A percentile compares a stretch with the other conserved stretches of the same genome.
phyloP scores from a whole-genome alignment of 2,113 vertebrate species.

The Podarcis muralis region DNA sequence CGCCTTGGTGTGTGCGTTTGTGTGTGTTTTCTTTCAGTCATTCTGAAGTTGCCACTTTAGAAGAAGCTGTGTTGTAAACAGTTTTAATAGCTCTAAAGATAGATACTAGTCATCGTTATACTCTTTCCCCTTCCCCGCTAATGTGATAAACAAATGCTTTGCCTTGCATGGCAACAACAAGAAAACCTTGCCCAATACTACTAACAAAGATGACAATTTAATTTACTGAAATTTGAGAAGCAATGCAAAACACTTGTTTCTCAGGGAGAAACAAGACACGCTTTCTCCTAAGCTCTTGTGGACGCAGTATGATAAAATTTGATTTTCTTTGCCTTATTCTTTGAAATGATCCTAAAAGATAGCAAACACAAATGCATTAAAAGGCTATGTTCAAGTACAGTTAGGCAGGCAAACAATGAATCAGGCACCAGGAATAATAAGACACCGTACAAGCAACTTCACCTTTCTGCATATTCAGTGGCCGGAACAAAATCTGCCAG shows the following conservation, averaged over 20 bases:
- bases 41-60: neutral
- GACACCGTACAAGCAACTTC: neutral
- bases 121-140: neutral
- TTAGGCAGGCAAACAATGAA: neutral
- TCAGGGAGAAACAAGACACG: conserved; percentile 5
- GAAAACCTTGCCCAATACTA: neutral
- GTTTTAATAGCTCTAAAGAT: conserved; percentile 11
- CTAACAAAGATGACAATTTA: neutral
- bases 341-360: neutral
- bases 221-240: neutral
- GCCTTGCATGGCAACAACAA: neutral
- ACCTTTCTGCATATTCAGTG: neutral
- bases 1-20: neutral
- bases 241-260: conserved; percentile 11
- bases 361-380: neutral
- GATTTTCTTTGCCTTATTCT: neutral
- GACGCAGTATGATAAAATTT: neutral
- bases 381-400: neutral
- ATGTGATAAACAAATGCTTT: neutral
- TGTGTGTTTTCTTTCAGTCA: neutral
- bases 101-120: neutral
- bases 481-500: neutral
- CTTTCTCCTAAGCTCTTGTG: neutral
- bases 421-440: neutral
- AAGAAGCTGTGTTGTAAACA: neutral